Conservation (phyloP, 2,113 vertebrate genomes). For the Trinectes maculatus region DNA sequence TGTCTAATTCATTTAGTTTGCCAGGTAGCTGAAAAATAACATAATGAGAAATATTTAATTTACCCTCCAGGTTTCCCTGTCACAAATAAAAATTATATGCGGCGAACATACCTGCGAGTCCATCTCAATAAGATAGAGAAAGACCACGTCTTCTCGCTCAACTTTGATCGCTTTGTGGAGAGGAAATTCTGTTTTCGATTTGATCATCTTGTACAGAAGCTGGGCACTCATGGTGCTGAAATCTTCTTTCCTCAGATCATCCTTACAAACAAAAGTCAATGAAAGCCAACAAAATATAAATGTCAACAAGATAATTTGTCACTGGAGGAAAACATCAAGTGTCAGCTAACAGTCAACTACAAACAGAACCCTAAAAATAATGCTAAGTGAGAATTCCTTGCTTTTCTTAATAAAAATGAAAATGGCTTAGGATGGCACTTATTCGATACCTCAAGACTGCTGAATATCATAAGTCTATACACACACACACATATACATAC, state of each 20-base stretch:
- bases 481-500: background rate
- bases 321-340: background rate
- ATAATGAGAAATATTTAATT: background rate
- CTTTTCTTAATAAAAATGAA: too few species aligned
- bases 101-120: slow-evolving; percentile 89
- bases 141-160: slow-evolving; percentile 97
- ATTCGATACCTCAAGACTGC: background rate
- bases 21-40: slow-evolving; percentile 83
- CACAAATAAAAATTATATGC: background rate
- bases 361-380: too few species aligned
- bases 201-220: slow-evolving; percentile 98
- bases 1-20: slow-evolving; percentile 95
- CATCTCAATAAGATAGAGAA: slow-evolving; percentile 98
- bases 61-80: background rate
- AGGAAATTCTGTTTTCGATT: slow-evolving; percentile 96
- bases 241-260: slow-evolving; percentile 95
- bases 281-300: background rate
- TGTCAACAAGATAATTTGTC: background rate
- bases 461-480: background rate
- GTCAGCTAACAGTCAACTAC: background rate
- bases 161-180: slow-evolving; percentile 98
- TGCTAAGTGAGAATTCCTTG: too few species aligned
- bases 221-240: slow-evolving; percentile 98
- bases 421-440: too few species aligned
- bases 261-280: slow-evolving; percentile 75